Evolutionary conservation across 2,797 vertebrate genomes (phyloP).

Genomic region (Notolepis coatsorum): DNA sequence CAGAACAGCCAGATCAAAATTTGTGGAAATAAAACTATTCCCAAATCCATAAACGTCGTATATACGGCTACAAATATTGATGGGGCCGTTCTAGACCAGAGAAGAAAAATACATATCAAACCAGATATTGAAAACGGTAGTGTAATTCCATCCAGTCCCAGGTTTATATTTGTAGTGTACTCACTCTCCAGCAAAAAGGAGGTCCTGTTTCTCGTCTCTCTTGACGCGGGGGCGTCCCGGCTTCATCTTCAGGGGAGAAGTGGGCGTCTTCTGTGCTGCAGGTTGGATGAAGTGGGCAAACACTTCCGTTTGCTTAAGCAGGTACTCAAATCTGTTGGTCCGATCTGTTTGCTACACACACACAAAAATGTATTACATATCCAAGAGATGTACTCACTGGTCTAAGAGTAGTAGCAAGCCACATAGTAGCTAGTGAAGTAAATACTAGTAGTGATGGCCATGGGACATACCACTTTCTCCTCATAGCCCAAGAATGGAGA

Average conservation of each 20-base stretch:
- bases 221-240: constrained; percentile 96
- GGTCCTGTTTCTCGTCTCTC: constrained; percentile 97
- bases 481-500: constrained; percentile 90
- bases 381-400: not conserved
- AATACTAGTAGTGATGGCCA: not conserved
- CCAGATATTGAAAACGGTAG: no score
- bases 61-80: no score
- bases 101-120: no score
- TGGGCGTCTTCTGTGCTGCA: constrained; percentile 97
- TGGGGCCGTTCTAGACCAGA: no score
- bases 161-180: constrained; percentile 76
- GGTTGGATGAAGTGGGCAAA: constrained; percentile 99
- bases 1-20: no score
- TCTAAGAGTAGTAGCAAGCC: not conserved
- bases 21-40: no score
- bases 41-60: no score
- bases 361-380: constrained; percentile 6
- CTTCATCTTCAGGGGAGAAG: constrained; percentile 99
- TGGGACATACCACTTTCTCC: constrained; percentile 93
- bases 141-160: no score
- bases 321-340: constrained; percentile 98
- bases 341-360: constrained; percentile 92
- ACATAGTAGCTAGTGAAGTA: not conserved
- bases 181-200: constrained; percentile 96
- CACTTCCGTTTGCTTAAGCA: constrained; percentile 97